A percentile compares a stretch with the other conserved stretches of the same genome.
Evolutionary conservation across 2,113 vertebrate species (phyloP).

Genomic region (Corythornis vintsioides): DNA sequence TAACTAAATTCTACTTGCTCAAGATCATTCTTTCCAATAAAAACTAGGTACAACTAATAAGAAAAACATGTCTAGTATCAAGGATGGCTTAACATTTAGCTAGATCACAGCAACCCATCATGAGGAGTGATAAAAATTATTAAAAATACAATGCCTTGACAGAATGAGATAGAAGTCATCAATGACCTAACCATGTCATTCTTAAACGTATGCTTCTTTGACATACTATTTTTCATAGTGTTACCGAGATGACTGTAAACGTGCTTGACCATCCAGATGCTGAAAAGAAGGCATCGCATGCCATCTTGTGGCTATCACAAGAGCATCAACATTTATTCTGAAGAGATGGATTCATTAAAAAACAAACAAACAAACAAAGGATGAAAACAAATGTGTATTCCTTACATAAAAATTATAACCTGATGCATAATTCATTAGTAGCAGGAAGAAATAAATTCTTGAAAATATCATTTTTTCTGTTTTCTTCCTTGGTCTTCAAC

Average conservation of each 20-base stretch:
- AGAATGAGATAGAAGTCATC: not conserved
- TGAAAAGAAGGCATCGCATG: not conserved
- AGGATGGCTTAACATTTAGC: not conserved
- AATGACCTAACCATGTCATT: not conserved
- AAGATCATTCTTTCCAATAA: not conserved
- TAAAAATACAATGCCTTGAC: not conserved
- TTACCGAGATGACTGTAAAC: not conserved
- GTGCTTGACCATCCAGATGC: accelerated
- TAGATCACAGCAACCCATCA: not conserved
- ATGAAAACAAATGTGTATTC: not conserved
- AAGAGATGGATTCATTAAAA: accelerated
- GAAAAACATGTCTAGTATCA: not conserved
- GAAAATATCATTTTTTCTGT: not conserved
- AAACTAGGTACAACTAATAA: not conserved
- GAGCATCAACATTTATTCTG: not conserved
- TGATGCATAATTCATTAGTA: not conserved
- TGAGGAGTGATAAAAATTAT: not conserved
- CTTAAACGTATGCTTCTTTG: not conserved
- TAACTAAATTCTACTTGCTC: not conserved
- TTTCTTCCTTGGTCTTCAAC: not conserved
- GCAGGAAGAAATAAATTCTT: not conserved
- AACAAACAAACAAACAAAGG: accelerated
- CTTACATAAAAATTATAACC: not conserved
- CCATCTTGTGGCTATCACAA: constrained; percentile 28
- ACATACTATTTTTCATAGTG: not conserved